Base-by-base conservation (phyloP, 2,797 vertebrate genomes). In the Microchirus variegatus region DNA sequence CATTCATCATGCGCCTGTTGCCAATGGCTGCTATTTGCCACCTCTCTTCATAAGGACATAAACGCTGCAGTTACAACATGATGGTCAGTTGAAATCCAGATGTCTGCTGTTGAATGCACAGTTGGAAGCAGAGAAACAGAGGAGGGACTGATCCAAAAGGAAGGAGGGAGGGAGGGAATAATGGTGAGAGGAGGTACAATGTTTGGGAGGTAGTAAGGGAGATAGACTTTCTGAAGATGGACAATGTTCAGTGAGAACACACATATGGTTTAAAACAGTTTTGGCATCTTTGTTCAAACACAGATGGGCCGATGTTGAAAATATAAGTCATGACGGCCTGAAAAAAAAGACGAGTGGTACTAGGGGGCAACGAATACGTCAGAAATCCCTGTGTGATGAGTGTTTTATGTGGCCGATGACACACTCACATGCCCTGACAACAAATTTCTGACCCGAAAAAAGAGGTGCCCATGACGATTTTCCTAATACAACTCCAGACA, bases 81-180 rank as follows among this genome's bases (percentile, higher is more conserved):
- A 65, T 53, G 53, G 73, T 75, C 59, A 80, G 59, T 89, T 63
- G 71, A 86, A 84, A 80, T 73, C 88, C 89, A 89, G 88, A 90
- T 90, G 88, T 85, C 65, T 75, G 49, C 56, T 65, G 65, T 54
- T 74, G 71, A 83, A 70, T 65, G 65, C 63, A 68, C 46, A 54
- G 57, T 59, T 77, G 74, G 57, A 70, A 75, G 74, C 61, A 67
- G 46, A 61, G 46, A 58, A 73, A 36, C 45, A 19, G 70, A 54
- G 63, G 59, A 63, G 62, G 69, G 58, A 35, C 36, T 49, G 50
- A 73, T 49, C 64, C 22, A 53, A 22, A 31, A 63, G 36, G 59
- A 49, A 43, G 58, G 59, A 54, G 51, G 45, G 59, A 49, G 46
- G 58, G 59, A 54, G 51, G 45, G 54, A 52, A 31, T 1, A 42